Percentiles rank a stretch among this genome's conserved stretches.
Conservation (phyloP, 2,113 vertebrate genomes). For the Sylvia atricapilla region DNA sequence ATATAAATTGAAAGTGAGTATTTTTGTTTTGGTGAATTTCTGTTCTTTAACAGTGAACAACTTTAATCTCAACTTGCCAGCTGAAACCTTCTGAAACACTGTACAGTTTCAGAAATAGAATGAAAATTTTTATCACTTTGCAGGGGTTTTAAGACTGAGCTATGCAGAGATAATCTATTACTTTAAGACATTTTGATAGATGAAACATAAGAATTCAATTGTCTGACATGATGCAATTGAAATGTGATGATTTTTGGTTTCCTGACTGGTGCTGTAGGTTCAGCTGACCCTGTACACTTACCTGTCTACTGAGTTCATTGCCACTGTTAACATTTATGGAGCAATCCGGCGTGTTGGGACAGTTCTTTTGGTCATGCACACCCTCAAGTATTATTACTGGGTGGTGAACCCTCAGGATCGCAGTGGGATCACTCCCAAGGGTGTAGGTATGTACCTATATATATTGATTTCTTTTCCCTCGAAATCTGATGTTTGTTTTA, state of each 20-base stretch:
- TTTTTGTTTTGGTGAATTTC: not conserved
- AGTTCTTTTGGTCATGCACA: conserved; percentile 93
- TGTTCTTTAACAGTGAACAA: not conserved
- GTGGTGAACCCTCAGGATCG: conserved; percentile 92
- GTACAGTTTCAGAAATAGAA: not conserved
- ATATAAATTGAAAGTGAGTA: not conserved
- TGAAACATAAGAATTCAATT: not conserved
- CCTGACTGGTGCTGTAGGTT: conserved; percentile 74
- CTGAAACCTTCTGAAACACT: not conserved
- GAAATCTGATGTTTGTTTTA: not conserved
- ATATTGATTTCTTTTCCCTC: not conserved
- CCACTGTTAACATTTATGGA: conserved; percentile 95
- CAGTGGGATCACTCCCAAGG: conserved; percentile 91
- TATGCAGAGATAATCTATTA: not conserved
- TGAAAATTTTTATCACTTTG: not conserved
- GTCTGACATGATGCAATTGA: not conserved
- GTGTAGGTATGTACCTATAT: conserved; percentile 80
- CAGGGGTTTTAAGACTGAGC: not conserved
- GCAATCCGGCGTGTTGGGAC: conserved; percentile 92
- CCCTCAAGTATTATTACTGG: conserved; percentile 97
- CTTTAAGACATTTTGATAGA: not conserved
- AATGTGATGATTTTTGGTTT: not conserved
- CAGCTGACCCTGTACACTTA: conserved; percentile 93
- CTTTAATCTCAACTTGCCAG: not conserved
- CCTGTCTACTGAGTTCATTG: conserved; percentile 93